phyloP scores from a whole-genome alignment of 2,888 invertebrate species.

The Erpobdella octoculata region DNA sequence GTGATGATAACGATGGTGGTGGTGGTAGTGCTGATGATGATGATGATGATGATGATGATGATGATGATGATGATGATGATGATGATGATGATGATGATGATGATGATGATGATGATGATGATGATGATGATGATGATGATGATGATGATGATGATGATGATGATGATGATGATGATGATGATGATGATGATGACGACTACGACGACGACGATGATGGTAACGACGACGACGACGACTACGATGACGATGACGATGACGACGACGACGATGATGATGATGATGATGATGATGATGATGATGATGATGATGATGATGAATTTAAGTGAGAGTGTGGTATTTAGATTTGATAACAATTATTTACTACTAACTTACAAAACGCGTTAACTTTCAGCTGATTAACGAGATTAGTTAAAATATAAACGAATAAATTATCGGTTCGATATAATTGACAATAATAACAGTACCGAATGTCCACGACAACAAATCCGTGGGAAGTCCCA shows the following conservation, averaged over 20 bases:
- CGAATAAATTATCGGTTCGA: no score
- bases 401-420: no score
- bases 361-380: no score
- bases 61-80: slow-evolving; percentile 22
- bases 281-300: not conserved
- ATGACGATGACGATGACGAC: not conserved
- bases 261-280: not conserved
- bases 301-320: not conserved
- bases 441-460: no score
- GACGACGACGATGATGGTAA: slow-evolving; percentile 2
- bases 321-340: no score
- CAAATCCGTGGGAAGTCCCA: no score
- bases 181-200: not conserved
- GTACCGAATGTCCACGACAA: no score
- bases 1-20: not conserved
- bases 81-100: slow-evolving; percentile 7
- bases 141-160: slow-evolving; percentile 13
- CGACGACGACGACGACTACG: not conserved
- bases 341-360: no score
- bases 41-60: slow-evolving; percentile 1
- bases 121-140: not conserved
- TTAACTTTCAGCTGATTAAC: no score
- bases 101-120: not conserved
- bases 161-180: slow-evolving; percentile 20
- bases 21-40: not conserved